A percentile compares a stretch with the other conserved stretches of the same genome.
phyloP scores from a whole-genome alignment of 1,140 invertebrate genomes.

The Pygmarrhopalites habei region DNA sequence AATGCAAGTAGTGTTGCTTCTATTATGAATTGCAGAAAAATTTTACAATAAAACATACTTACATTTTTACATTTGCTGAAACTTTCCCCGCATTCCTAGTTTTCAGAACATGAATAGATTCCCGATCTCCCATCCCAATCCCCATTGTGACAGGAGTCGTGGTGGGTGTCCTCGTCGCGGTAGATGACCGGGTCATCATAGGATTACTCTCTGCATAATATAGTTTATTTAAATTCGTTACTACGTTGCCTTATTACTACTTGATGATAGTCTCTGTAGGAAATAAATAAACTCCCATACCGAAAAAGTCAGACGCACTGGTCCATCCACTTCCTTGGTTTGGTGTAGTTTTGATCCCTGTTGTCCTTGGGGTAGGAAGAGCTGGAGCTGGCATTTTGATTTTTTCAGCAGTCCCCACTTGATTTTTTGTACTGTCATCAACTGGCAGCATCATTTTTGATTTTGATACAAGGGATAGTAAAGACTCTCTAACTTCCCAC shows the following conservation, averaged over 20 bases:
- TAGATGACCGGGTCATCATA: no score
- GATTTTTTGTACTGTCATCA: no score
- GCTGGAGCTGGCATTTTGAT: no score
- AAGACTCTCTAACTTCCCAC: not conserved
- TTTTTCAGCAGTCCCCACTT: no score
- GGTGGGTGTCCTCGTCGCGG: no score
- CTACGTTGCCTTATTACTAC: no score
- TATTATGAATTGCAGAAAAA: not conserved
- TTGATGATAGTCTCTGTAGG: no score
- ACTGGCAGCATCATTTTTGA: no score
- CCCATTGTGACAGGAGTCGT: not conserved
- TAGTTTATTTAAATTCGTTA: no score
- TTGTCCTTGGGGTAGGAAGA: not conserved
- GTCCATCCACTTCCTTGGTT: constrained; percentile 19
- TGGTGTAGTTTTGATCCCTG: not conserved
- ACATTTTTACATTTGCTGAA: constrained; percentile 26
- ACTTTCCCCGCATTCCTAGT: constrained; percentile 33
- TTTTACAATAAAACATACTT: constrained; percentile 24
- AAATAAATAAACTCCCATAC: no score
- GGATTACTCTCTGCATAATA: no score
- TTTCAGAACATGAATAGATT: constrained; percentile 32
- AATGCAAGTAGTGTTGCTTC: not conserved
- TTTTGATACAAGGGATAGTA: no score
- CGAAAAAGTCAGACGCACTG: constrained; percentile 14
- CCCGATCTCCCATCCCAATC: constrained; percentile 14